These are phyloP conservation scores for Acanthurus tractus DNA, from an alignment of 2,797 vertebrate species.

Conservation along the genomic window DNA sequence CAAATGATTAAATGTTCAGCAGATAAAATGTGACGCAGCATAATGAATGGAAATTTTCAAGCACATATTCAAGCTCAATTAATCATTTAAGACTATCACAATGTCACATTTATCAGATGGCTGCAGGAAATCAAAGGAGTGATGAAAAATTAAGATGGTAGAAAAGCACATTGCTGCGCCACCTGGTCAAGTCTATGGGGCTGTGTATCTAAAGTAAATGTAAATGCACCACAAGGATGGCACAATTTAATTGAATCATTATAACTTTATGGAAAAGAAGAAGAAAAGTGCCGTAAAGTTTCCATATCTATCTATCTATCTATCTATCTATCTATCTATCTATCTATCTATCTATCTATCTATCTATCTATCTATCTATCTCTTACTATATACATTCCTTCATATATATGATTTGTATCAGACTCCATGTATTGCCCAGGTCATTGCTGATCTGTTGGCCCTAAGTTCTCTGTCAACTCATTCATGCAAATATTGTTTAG, in stretches of 20 bases:
- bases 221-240: slow-evolving; percentile 23
- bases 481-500: slow-evolving; percentile 34
- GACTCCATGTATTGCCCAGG: not conserved
- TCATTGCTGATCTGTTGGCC: slow-evolving; percentile 1
- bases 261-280: slow-evolving; percentile 6
- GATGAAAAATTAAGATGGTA: slow-evolving; percentile 78
- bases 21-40: slow-evolving; percentile 91
- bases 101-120: slow-evolving; percentile 86
- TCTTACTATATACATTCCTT: no score
- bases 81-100: slow-evolving; percentile 92
- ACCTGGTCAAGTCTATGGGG: slow-evolving; percentile 42
- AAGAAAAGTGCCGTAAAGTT: not conserved
- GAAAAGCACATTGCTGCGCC: slow-evolving; percentile 49
- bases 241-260: slow-evolving; percentile 10
- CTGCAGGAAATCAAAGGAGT: slow-evolving; percentile 79
- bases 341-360: slow-evolving; percentile 20
- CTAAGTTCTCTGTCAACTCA: slow-evolving; percentile 12
- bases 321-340: not conserved
- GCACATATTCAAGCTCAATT: slow-evolving; percentile 90
- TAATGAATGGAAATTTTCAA: slow-evolving; percentile 92
- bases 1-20: slow-evolving; percentile 90
- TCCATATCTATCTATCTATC: not conserved
- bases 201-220: slow-evolving; percentile 14
- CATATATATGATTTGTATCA: not conserved
- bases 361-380: slow-evolving; percentile 21